Evolutionary conservation across 2,888 invertebrate species (phyloP), one percentile per base, ranked within the genome.

Genomic region (Cyaniris semiargus): DNA sequence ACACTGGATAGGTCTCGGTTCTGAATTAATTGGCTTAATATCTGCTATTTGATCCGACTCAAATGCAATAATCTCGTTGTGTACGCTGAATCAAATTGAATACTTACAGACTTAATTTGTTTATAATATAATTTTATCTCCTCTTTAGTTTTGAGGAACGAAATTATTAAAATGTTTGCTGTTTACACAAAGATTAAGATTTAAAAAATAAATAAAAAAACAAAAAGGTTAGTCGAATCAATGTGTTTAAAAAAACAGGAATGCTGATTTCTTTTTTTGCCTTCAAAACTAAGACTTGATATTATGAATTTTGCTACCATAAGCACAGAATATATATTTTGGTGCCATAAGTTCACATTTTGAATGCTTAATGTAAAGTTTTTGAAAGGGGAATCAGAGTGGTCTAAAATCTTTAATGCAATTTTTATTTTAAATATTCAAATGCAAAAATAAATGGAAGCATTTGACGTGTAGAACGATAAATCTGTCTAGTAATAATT

Each of bases 1-100:
- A 81, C 80, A 79, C 77, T 81, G 81, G 81, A 80, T 81, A 79
- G 79, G 78, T 80, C 79, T 80, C 82, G 79, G 78, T 82, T 81
- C 80, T 77, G 81, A 82, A 83, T 84, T 84, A 84, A 84, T 84
- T 84, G 83, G 80, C 80, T 81, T 78, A 79, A 81, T 82, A 84
- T 82, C 82, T 78, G 79, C 77, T 81, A 79, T 81, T 79, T 76
- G 80, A 80, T 78, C 79, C 78, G 72, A 76, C 74, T 79, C 76
- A 78, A 78, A 79, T 76, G 76, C 78, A 78, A 78, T 80, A 77
- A 80, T 79, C 78, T 75, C 66, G 34, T 76, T 76, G 56, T 44
- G 56, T 76, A 60, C 58, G 58, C 72, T 60, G 18, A 77, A 77
- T 77, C 60, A 44, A 77, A 77, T 77, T 60, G 77, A 60, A 72